Evolutionary conservation across 2,888 invertebrate genomes (phyloP).

Genomic region (Scaptodrosophila latifasciaeformis): DNA sequence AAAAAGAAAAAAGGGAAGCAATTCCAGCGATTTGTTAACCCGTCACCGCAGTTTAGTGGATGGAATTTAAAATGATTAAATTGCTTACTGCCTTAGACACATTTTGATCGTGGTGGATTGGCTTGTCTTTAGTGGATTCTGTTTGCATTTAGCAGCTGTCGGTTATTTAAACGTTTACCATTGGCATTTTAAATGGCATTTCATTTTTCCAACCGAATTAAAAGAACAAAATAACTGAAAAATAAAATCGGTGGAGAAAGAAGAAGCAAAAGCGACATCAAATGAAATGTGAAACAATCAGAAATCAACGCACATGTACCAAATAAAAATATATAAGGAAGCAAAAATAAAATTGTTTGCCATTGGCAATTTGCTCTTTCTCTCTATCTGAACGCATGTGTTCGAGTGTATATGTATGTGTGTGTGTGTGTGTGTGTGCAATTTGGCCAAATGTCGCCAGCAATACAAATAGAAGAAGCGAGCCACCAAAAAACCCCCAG

Average conservation of each 20-base stretch:
- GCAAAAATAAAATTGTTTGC: slow-evolving; percentile 52
- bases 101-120: too few relatives aligned
- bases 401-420: slow-evolving; percentile 31
- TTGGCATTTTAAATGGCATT: slow-evolving; percentile 4
- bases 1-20: neutral
- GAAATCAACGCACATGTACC: slow-evolving; percentile 54
- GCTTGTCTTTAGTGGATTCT: too few relatives aligned
- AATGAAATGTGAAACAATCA: slow-evolving; percentile 66
- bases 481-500: neutral
- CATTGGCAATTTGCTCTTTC: slow-evolving; percentile 55
- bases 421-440: too few relatives aligned
- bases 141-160: neutral
- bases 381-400: slow-evolving; percentile 2
- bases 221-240: neutral
- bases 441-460: slow-evolving; percentile 64
- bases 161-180: slow-evolving; percentile 1
- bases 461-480: neutral
- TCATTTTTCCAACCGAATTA: neutral
- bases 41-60: too few relatives aligned
- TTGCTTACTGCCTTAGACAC: slow-evolving; percentile 8
- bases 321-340: slow-evolving; percentile 51
- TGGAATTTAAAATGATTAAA: slow-evolving; percentile 52
- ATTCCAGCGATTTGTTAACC: neutral
- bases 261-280: slow-evolving; percentile 32
- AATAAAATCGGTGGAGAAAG: neutral